phyloP scores from a whole-genome alignment of 1,140 invertebrate species.

The Zaprionus kolodkinae region DNA sequence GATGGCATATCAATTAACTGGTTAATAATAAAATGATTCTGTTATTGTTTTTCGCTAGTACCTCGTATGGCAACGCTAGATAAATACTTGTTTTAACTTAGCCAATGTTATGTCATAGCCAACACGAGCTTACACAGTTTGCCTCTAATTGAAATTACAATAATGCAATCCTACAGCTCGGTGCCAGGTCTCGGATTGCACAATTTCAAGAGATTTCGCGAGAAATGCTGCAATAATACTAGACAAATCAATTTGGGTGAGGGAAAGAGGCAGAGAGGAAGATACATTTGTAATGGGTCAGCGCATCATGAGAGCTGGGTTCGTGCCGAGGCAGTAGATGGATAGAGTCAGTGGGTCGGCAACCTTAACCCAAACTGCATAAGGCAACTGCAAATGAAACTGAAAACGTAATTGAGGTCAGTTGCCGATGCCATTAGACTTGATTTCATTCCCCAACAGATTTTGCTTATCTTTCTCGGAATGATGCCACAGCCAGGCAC shows the following conservation, averaged over 20 bases:
- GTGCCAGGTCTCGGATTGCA: not conserved
- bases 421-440: conserved; percentile 31
- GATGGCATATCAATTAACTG: not conserved
- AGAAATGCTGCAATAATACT: conserved; percentile 14
- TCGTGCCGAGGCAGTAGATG: too few relatives aligned
- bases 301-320: not conserved
- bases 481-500: not conserved
- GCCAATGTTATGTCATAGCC: not conserved
- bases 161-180: too few relatives aligned
- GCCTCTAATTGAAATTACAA: conserved; percentile 1
- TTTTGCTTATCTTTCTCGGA: conserved; percentile 20
- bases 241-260: not conserved
- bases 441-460: not conserved
- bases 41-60: not conserved
- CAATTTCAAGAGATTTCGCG: not conserved
- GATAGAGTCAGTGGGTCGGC: conserved; percentile 7
- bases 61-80: not conserved
- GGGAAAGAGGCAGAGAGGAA: too few relatives aligned
- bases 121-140: not conserved
- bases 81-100: conserved; percentile 1
- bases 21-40: not conserved
- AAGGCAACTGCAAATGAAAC: conserved; percentile 4
- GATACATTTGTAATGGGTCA: conserved; percentile 10
- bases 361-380: conserved; percentile 53
- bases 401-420: conserved; percentile 51